Conservation (phyloP, 2,113 vertebrate species). For the Salvator merianae region DNA sequence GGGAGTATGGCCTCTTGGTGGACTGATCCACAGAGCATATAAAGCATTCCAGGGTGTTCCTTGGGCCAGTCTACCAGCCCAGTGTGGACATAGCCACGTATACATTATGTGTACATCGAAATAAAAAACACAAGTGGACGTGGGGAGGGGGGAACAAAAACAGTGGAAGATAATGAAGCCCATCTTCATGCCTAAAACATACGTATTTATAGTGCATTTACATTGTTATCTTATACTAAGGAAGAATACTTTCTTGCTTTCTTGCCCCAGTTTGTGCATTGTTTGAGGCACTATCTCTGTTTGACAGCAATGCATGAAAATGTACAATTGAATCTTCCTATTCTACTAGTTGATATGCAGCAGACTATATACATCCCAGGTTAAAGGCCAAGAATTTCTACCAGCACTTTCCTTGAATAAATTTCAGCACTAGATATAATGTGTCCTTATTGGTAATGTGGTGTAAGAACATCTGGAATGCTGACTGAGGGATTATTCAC, state of each 20-base stretch:
- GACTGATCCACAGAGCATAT: no score
- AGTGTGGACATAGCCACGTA: no score
- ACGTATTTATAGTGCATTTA: background rate
- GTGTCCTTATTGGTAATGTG: background rate
- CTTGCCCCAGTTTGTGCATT: background rate
- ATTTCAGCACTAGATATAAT: background rate
- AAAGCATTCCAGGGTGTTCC: no score
- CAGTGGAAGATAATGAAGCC: background rate
- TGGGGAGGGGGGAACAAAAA: background rate
- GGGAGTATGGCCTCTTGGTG: no score
- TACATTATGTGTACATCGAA: no score
- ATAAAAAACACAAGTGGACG: no score
- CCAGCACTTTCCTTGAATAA: background rate
- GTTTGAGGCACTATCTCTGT: background rate
- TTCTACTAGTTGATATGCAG: background rate
- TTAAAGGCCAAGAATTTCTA: background rate
- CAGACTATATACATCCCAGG: background rate
- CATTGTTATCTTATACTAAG: background rate
- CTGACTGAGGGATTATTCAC: slow-evolving; percentile 28
- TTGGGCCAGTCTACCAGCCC: no score
- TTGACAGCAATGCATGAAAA: background rate
- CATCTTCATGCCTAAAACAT: background rate
- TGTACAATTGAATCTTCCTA: background rate
- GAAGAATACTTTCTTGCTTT: background rate
- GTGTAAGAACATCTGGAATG: slow-evolving; percentile 23